phyloP scores from a whole-genome alignment of 2,113 vertebrate genomes.

The Oncorhynchus masou region DNA sequence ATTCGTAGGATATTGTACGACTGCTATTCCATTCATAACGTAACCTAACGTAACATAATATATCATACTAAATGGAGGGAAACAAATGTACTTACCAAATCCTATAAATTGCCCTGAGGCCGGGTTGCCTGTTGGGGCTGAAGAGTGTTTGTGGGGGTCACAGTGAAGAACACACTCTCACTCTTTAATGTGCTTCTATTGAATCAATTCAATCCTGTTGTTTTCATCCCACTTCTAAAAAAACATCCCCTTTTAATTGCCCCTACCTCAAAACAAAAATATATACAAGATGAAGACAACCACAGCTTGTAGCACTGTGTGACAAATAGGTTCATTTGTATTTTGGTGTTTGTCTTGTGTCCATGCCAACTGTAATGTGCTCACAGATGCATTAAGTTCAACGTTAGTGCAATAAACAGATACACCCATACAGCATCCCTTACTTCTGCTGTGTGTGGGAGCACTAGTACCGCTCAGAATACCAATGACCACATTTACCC shows the following conservation, averaged over 20 bases:
- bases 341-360: constrained; percentile 2
- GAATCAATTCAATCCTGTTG: constrained; percentile 53
- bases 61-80: no score
- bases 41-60: no score
- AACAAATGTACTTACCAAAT: no score
- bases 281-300: constrained; percentile 7
- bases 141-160: constrained; percentile 38
- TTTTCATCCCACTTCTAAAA: constrained; percentile 32
- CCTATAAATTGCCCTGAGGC: no score
- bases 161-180: constrained; percentile 44
- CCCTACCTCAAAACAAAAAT: background rate
- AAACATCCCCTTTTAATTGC: background rate
- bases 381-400: background rate
- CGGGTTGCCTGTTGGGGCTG: background rate
- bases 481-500: constrained; percentile 19
- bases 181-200: constrained; percentile 47
- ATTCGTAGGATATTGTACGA: no score
- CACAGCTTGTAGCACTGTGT: background rate
- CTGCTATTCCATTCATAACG: no score
- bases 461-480: constrained; percentile 32
- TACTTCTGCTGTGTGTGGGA: background rate
- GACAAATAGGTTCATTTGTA: constrained; percentile 19
- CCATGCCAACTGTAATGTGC: background rate
- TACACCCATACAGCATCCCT: background rate
- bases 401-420: constrained; percentile 8